These are phyloP conservation scores for Oriolus oriolus DNA, from an alignment of 2,113 vertebrate species.

Conservation along the genomic window DNA sequence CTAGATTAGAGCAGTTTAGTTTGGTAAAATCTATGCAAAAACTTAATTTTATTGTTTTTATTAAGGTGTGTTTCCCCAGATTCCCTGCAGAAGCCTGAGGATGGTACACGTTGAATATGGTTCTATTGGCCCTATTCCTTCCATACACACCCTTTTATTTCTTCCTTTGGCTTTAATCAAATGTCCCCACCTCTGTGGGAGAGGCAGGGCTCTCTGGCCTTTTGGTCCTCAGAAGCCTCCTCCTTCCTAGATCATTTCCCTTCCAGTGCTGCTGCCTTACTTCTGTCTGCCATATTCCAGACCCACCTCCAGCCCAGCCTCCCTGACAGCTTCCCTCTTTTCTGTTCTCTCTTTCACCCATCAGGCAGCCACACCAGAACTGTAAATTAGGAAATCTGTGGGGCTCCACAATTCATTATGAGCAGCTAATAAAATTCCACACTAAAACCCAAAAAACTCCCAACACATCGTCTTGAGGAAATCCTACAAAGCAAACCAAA, in stretches of 20 bases:
- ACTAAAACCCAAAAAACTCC: not conserved
- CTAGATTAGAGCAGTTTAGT: not conserved
- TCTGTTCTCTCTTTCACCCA: not conserved
- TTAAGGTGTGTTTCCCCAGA: not conserved
- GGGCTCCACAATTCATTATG: not conserved
- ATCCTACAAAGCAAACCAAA: not conserved
- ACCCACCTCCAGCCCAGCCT: not conserved
- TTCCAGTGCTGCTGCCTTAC: not conserved
- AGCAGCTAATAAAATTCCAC: not conserved
- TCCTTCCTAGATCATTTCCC: not conserved
- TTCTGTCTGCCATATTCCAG: not conserved
- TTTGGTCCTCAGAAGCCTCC: not conserved
- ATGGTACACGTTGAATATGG: accelerated
- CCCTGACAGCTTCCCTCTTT: not conserved
- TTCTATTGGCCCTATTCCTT: not conserved
- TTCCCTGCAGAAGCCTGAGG: not conserved
- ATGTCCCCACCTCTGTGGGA: not conserved
- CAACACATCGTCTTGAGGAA: not conserved
- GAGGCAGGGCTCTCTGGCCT: not conserved
- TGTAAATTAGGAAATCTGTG: not conserved
- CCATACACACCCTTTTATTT: not conserved
- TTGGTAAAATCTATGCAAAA: not conserved
- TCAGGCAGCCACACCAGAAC: not conserved
- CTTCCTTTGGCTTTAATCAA: not conserved
- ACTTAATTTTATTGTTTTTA: not conserved